Percentiles rank a stretch among this genome's conserved stretches.
phyloP scores from a whole-genome alignment of 1,140 invertebrate genomes.

The Calephelis nemesis region DNA sequence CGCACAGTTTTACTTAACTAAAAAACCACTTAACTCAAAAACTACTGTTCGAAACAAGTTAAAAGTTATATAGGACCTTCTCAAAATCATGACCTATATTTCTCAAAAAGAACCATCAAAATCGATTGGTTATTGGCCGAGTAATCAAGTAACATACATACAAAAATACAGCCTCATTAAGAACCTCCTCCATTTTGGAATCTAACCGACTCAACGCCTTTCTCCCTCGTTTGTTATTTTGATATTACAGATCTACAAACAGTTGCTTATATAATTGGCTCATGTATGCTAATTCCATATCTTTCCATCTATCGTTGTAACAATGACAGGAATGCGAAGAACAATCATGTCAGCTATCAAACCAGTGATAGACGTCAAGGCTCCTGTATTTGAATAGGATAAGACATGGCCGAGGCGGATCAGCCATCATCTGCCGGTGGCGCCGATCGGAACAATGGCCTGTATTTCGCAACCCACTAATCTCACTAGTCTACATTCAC shows the following conservation, averaged over 20 bases:
- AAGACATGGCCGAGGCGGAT: conserved; percentile 41
- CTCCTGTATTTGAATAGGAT: conserved; percentile 44
- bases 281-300: conserved; percentile 2
- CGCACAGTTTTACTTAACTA: too few relatives aligned
- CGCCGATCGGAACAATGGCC: conserved; percentile 43
- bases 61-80: too few relatives aligned
- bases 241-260: not conserved
- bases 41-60: too few relatives aligned
- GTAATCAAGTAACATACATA: too few relatives aligned
- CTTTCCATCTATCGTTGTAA: conserved; percentile 28
- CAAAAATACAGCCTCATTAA: too few relatives aligned
- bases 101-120: too few relatives aligned
- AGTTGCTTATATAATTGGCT: not conserved
- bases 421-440: conserved; percentile 36
- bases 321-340: conserved; percentile 34
- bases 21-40: too few relatives aligned
- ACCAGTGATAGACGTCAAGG: conserved; percentile 56
- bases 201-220: too few relatives aligned
- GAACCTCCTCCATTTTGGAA: too few relatives aligned
- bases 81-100: too few relatives aligned
- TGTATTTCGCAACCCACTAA: conserved; percentile 46
- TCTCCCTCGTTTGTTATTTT: not conserved
- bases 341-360: conserved; percentile 47
- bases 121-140: too few relatives aligned
- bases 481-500: conserved; percentile 45